Conservation (phyloP, 1,140 invertebrate genomes). For the Gryon sp. region DNA sequence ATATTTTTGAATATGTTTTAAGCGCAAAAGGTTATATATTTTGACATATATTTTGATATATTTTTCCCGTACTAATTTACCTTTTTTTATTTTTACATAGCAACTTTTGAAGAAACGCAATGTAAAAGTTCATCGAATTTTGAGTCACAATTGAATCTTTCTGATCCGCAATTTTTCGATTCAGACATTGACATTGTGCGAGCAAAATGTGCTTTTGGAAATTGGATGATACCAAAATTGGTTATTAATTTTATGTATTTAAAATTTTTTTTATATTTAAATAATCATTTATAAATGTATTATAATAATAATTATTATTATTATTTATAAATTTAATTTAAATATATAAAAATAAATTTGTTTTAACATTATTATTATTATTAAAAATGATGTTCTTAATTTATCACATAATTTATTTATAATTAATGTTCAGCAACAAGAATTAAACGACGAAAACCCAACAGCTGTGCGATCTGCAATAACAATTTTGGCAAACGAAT, state of each 20-base stretch:
- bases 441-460: conserved; percentile 48
- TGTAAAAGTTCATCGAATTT: conserved; percentile 26
- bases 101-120: conserved; percentile 28
- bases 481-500: conserved; percentile 48
- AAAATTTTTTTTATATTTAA: conserved; percentile 3
- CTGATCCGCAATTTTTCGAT: conserved; percentile 55
- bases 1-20: background rate
- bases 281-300: background rate
- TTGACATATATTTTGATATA: too few relatives aligned
- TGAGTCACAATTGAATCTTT: conserved; percentile 21
- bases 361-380: background rate
- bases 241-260: conserved; percentile 46
- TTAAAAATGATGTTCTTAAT: background rate
- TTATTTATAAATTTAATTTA: too few relatives aligned
- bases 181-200: conserved; percentile 53
- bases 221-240: conserved; percentile 60
- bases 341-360: background rate
- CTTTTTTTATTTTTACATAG: conserved; percentile 1
- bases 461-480: conserved; percentile 44
- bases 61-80: too few relatives aligned
- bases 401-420: conserved; percentile 15
- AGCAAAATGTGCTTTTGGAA: conserved; percentile 53
- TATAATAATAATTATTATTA: too few relatives aligned
- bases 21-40: background rate
- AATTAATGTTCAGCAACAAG: too few relatives aligned